Base-by-base conservation (phyloP, 2,113 vertebrate genomes). In the Oryzias javanicus region DNA sequence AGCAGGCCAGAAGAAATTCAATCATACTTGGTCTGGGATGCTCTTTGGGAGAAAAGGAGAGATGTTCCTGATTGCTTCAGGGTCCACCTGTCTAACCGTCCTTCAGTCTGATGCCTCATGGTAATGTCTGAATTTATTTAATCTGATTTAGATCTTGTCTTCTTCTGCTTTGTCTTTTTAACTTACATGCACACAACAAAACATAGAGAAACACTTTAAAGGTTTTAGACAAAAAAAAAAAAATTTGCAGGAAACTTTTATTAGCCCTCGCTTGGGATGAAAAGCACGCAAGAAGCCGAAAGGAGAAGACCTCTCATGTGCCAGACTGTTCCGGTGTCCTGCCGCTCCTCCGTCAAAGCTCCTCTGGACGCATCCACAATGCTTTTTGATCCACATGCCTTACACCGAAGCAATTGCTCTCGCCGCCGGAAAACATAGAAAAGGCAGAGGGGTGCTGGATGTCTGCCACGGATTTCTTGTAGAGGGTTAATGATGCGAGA, bases 401-500 rank as follows among this genome's bases (percentile, higher is more conserved):
- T 76, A 24, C 6, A 51, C 53, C 0, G 13, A 67, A 22, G 68
- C 16, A 55, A 54, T 54, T 51, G 50, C 64, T 61, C 64, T 70
- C 74, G 57, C 41, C 46, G 53, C 44, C 20, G 62, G 60, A 64
- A 67, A 55, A 67, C 51, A 64, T n/a, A 6, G 55, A 63, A 15
- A 53, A 60, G 49, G 60, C 58, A 46, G 64, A 55, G 42, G 60
- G 56, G 68, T 24, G 60, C 41, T 77, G 82, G 84, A 83, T 20
- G 55, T 59, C 47, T 35, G 72, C 83, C 86, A 78, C 20, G 46
- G 61, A 60, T 55, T 50, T 6, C 14, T 18, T 58, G 64, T 53
- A 49, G 51, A 1, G 78, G 85, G 72, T 76, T 75, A 86, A 84
- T 82, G 82, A 81, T 67, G 78, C 76, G 61, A 61, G 74, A 72